Conservation (phyloP, 2,888 invertebrate genomes). For the Scaptomyza parva region DNA sequence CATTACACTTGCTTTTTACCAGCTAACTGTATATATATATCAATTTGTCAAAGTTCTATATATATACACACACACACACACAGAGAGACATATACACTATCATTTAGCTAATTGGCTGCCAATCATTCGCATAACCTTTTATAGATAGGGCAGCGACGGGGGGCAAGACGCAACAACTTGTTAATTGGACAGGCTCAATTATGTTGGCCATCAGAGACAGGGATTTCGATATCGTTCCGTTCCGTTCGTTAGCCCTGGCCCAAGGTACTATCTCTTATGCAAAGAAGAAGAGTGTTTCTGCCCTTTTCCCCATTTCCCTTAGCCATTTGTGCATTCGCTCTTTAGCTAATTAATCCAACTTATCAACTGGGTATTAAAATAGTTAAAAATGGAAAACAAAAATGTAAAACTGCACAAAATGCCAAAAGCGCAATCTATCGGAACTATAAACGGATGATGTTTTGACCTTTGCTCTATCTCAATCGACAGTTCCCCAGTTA, state of each 20-base stretch:
- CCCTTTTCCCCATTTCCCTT: background rate
- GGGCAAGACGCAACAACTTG: slow-evolving; percentile 21
- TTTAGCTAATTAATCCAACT: slow-evolving; percentile 48
- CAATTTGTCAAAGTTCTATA: slow-evolving; percentile 15
- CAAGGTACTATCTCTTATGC: slow-evolving; percentile 16
- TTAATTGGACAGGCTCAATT: slow-evolving; percentile 52
- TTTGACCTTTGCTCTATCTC: slow-evolving; percentile 31
- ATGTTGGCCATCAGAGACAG: slow-evolving; percentile 41
- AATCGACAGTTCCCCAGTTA: slow-evolving; percentile 12
- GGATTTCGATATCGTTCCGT: slow-evolving; percentile 13
- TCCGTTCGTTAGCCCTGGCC: background rate
- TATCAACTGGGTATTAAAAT: slow-evolving; percentile 30
- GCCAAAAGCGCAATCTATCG: slow-evolving; percentile 14
- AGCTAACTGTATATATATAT: slow-evolving; percentile 8
- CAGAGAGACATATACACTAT: background rate
- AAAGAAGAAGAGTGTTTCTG: background rate
- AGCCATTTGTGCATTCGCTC: slow-evolving; percentile 9
- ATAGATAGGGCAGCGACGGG: background rate
- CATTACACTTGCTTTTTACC: slow-evolving; percentile 15
- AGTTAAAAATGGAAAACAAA: background rate
- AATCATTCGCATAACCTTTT: slow-evolving; percentile 45
- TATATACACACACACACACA: background rate
- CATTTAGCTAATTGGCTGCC: slow-evolving; percentile 47
- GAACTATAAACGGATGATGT: slow-evolving; percentile 22
- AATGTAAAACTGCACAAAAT: slow-evolving; percentile 29